Evolutionary conservation across 2,113 vertebrate genomes (phyloP).

Genomic region (Equus quagga): DNA sequence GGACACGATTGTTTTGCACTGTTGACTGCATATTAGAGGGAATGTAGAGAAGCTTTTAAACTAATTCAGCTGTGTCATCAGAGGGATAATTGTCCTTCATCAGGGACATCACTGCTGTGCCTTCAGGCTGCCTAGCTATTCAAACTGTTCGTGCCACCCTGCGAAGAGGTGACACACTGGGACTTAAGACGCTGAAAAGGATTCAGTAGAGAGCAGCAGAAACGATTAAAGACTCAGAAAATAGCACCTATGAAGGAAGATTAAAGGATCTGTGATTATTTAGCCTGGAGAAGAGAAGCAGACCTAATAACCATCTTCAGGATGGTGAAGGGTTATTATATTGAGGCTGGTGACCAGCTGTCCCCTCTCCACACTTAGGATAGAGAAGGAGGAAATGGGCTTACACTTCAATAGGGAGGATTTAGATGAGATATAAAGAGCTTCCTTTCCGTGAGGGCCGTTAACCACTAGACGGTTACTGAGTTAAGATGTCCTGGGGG

Average conservation of each 20-base stretch:
- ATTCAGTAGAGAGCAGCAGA: conserved; percentile 68
- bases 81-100: not conserved
- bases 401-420: conserved; percentile 64
- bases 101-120: rapidly evolving
- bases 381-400: conserved; percentile 55
- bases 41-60: not conserved
- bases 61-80: rapidly evolving
- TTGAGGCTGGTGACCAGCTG: conserved; percentile 72
- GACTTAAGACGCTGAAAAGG: conserved; percentile 58
- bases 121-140: not conserved
- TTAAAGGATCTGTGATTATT: conserved; percentile 76
- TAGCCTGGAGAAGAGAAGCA: conserved; percentile 61
- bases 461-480: not conserved
- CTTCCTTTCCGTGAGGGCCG: not conserved
- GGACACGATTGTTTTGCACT: rapidly evolving
- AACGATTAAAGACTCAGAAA: conserved; percentile 72
- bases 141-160: not conserved
- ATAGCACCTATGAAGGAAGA: conserved; percentile 73
- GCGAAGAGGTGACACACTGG: conserved; percentile 12
- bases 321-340: conserved; percentile 68
- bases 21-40: not conserved
- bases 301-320: conserved; percentile 69
- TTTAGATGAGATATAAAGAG: conserved; percentile 9
- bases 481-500: not conserved
- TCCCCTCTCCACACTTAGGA: conserved; percentile 45